Base-by-base conservation (phyloP, 2,888 invertebrate genomes). In the Dorcus hopei region DNA sequence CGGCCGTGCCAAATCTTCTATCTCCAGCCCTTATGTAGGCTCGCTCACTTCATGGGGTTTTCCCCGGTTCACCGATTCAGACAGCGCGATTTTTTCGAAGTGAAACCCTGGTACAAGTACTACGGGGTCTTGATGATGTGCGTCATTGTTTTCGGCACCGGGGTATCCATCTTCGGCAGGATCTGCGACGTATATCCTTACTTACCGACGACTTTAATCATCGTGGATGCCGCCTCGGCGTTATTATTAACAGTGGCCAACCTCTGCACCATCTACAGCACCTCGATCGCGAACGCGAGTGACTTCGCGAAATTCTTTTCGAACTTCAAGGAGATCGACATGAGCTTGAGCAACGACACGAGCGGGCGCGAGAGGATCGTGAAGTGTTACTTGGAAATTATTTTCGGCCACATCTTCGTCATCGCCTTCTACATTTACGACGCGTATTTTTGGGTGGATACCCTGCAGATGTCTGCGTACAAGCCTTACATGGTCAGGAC, bases 351-450 rank as follows among this genome's bases (percentile, higher is more conserved):
- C 9, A 33, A 49, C 6, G 14, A 9, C 23, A 9, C 14, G 33
- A 19, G 9, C 8, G 9, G 9, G 6, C 16, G 23, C 1, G 19
- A 54, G 11, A 47, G 47, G n/a, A 38, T 33, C 38, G 9, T 11
- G 8, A 23, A 16, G 16, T 54, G 33, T 38, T 54, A 54, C 19
- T n/a, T 54, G 7, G 54, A 54, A 47, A 16, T 54, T 3, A 54
- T 45, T 9, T 19, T 54, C 14, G 54, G 54, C 2, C 54, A 54
- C n/a, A 14, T 45, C 4, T 54, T 33, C 38, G 38, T 54, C n/a
- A 54, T 54, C 14, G 14, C 16, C 9, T 54, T 45, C 38, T 54
- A 45, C 11, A 38, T 45, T 7, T 54, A 38, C 38, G 45, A 54
- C 19, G 47, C 45, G 0, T 45, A 54, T 14, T 7, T 38, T 11